phyloP scores from a whole-genome alignment of 2,797 vertebrate genomes.

The Parauchenoglanis punctatus region DNA sequence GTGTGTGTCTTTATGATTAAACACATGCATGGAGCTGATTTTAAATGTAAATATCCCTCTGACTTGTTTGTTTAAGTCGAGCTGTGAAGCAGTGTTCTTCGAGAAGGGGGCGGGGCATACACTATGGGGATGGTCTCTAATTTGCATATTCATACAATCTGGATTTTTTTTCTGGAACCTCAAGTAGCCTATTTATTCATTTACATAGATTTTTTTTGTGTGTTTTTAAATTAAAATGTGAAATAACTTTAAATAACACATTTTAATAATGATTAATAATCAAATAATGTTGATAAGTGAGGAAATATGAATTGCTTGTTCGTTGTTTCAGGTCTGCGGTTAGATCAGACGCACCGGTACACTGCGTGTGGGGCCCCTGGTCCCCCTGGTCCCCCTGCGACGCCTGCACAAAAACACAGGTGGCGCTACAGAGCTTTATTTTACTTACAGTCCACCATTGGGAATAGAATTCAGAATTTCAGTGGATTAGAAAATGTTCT shows the following conservation, averaged over 20 bases:
- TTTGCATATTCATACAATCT: neutral
- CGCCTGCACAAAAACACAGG: slow-evolving; percentile 86
- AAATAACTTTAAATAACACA: neutral
- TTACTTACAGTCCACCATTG: neutral
- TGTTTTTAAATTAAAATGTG: neutral
- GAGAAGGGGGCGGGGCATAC: neutral
- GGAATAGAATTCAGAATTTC: neutral
- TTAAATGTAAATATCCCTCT: neutral
- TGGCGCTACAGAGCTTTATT: slow-evolving; percentile 53
- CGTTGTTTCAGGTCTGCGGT: slow-evolving; percentile 30
- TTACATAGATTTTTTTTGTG: neutral
- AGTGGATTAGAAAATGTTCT: too few relatives aligned
- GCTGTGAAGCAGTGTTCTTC: neutral
- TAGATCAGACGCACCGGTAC: slow-evolving; percentile 66
- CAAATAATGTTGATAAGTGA: neutral
- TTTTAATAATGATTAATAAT: neutral
- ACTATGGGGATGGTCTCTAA: neutral
- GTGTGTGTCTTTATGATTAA: neutral
- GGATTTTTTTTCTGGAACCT: neutral
- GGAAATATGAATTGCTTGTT: neutral
- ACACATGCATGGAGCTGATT: neutral
- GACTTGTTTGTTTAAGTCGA: neutral
- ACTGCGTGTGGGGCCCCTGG: slow-evolving; percentile 83
- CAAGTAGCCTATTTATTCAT: neutral
- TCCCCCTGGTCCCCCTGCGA: slow-evolving; percentile 85